A percentile compares a stretch with the other conserved stretches of the same genome.
Conservation (phyloP, 2,888 invertebrate species). For the Hirtodrosophila duncani region DNA sequence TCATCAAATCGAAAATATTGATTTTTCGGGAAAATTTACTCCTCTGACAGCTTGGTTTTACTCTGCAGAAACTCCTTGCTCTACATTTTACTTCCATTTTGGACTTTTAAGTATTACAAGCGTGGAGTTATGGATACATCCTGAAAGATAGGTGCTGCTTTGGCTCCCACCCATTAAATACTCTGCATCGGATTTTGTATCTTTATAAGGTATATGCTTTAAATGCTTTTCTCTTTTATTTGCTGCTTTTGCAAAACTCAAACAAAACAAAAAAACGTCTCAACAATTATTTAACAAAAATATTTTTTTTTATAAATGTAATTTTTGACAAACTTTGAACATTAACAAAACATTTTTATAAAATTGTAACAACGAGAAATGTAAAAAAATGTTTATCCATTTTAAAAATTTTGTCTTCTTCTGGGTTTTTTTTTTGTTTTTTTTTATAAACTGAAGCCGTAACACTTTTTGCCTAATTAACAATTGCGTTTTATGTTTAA, state of each 20-base stretch:
- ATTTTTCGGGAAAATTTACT: no score
- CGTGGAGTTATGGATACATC: background rate
- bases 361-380: slow-evolving; percentile 36
- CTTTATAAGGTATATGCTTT: slow-evolving; percentile 29
- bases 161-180: slow-evolving; percentile 5
- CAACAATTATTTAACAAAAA: slow-evolving; percentile 59
- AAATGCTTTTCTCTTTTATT: slow-evolving; percentile 30
- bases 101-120: no score
- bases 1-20: no score
- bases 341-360: slow-evolving; percentile 39
- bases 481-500: slow-evolving; percentile 55
- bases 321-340: slow-evolving; percentile 39
- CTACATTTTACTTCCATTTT: no score
- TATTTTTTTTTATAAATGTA: slow-evolving; percentile 29
- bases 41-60: no score
- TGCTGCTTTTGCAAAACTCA: slow-evolving; percentile 47
- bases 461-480: slow-evolving; percentile 46
- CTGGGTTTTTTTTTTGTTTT: no score
- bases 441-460: slow-evolving; percentile 38
- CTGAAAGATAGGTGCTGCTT: background rate
- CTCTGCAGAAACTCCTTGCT: no score
- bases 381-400: slow-evolving; percentile 9
- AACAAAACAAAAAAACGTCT: no score
- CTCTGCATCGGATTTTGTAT: background rate
- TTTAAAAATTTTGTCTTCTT: slow-evolving; percentile 24